Base-by-base conservation (phyloP, 1,140 invertebrate genomes). In the Leptopilina boulardi region DNA sequence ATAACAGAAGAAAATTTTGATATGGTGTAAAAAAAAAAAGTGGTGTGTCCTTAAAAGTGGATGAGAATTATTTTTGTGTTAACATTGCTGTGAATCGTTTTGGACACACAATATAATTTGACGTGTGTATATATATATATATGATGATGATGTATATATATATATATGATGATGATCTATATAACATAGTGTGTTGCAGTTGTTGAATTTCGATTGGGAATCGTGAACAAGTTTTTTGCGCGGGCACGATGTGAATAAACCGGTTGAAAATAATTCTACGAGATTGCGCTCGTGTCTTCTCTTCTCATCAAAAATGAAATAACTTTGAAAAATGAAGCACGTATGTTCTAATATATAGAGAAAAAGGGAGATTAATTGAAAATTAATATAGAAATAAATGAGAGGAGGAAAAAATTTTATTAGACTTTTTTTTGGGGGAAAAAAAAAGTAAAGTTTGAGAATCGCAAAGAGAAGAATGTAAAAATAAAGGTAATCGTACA, bases 221-320 rank as follows among this genome's bases (percentile, higher is more conserved):
- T 76, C 44, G 77, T 79, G 81, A 83, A 78, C 82, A 77, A 83
- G 82, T 83, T 83, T 83, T 83, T 83, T n/a, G n/a, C n/a, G 77
- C 71, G 79, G 77, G 76, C 80, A 76, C 76, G 74, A 81, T 81
- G 79, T 77, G 78, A 80, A n/a, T n/a, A n/a, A 83, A 83, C 82
- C 82, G 82, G 82, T 83, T 83, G 77, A 80, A 77, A 75, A 83
- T 80, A 80, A 80, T 54, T 83, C 77, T 77, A 72, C 77, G 79
- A 83, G 77, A 77, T 76, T 76, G 78, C 76, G 44, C 71, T 47
- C 71, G 71, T 72, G 71, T 75, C 73, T n/a, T n/a, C n/a, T n/a
- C n/a, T n/a, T n/a, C 73, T 70, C 54, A 75, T 19, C 59, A 66
- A 13, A 59, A 42, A 23, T 34, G 73, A 74, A 74, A 66, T 15